Conservation (phyloP, 2,113 vertebrate genomes). For the Rutilus rutilus region DNA sequence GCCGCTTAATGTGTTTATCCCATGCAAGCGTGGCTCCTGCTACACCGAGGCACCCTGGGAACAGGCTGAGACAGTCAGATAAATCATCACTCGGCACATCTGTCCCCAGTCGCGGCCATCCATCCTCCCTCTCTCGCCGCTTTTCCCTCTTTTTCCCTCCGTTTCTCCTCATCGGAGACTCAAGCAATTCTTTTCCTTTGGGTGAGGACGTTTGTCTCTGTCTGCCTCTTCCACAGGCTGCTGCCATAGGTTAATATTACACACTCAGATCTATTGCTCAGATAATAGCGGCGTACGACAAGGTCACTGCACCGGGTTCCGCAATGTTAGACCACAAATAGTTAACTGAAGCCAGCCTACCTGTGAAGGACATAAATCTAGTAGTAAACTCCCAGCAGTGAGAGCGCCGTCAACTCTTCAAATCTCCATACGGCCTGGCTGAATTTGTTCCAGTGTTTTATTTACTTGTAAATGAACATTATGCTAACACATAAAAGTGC, state of each 20-base stretch:
- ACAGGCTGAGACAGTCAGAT: slow-evolving; percentile 70
- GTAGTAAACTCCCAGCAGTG: slow-evolving; percentile 76
- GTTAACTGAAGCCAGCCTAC: slow-evolving; percentile 63
- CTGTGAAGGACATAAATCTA: slow-evolving; percentile 73
- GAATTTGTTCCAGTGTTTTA: slow-evolving; percentile 35
- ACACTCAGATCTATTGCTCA: slow-evolving; percentile 46
- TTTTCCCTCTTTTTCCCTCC: slow-evolving; percentile 13
- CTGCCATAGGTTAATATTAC: slow-evolving; percentile 49
- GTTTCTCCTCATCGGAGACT: slow-evolving; percentile 38
- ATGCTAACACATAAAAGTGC: neutral
- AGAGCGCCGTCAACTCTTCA: slow-evolving; percentile 69
- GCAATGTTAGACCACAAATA: slow-evolving; percentile 57
- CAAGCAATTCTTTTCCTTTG: slow-evolving; percentile 27
- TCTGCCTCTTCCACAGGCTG: slow-evolving; percentile 37
- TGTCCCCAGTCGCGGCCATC: slow-evolving; percentile 59
- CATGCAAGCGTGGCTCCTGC: slow-evolving; percentile 67
- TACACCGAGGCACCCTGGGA: slow-evolving; percentile 66
- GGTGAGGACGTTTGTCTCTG: slow-evolving; percentile 46
- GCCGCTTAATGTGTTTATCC: slow-evolving; percentile 78
- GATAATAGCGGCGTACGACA: slow-evolving; percentile 36
- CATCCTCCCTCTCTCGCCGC: slow-evolving; percentile 30
- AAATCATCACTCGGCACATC: slow-evolving; percentile 75
- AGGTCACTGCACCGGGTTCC: slow-evolving; percentile 44
- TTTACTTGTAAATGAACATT: neutral
- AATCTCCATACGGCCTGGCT: slow-evolving; percentile 66